Evolutionary conservation across 2,113 vertebrate genomes (phyloP), one percentile per base, ranked within the genome.

Genomic region (Electrona antarctica): DNA sequence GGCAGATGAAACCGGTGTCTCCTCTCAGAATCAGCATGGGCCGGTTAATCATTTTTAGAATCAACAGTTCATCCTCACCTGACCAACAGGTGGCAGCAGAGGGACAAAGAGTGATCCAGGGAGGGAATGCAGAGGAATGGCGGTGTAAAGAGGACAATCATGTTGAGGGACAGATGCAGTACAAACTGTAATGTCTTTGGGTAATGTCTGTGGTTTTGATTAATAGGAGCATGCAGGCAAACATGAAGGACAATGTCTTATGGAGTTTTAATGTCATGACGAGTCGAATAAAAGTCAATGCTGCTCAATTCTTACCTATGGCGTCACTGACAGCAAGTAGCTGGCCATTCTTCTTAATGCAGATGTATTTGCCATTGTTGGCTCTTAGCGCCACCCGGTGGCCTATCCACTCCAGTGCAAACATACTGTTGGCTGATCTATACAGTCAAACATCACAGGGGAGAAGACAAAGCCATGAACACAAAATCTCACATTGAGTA

Each of bases 301-400:
- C 7, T 13, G 14, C 10, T 59, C 21, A 51, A 57, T 2, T 67
- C 92, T 93, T 65, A 97, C 97, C 97, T 76, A 94, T 88, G 0
- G 93, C 82, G 13, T 96, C 96, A 7, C 95, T 96, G 86, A 95
- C 88, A 0, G 97, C 96, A 0, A 96, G 92, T 60, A 98, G 92
- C 88, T 98, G 97, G 45, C 97, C 97, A 0, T 98, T 99, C 91
- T 94, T 96, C 93, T 98, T 99, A 84, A 93, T 97, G 91, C 95
- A 97, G 79, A 98, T 89, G 1, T 97, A 99, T 83, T 97, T 97
- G 55, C 95, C 96, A 1, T 98, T 98, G 91, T 92, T 95, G 74
- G 97, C 96, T 12, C 93, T 94, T 71, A 98, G 91, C 14, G 95
- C 96, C 88, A 98, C 94, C 60, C 94, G 93, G 75, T 93, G 94